Base-by-base conservation (phyloP, 2,797 vertebrate genomes). In the Tangara arthus region DNA sequence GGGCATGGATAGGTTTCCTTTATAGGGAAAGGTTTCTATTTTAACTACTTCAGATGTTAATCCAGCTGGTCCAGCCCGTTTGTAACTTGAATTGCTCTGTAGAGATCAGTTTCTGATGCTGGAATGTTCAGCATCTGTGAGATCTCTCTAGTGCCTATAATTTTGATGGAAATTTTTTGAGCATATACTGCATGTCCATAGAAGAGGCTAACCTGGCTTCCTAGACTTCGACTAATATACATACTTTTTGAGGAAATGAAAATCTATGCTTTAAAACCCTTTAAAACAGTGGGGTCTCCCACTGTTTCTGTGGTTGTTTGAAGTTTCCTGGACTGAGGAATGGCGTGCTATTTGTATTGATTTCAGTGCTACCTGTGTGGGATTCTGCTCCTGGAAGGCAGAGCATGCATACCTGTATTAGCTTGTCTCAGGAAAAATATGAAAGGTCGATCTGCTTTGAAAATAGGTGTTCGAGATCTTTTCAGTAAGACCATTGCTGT, bases 381-480 rank as follows among this genome's bases (percentile, higher is more conserved):
- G 13, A 35, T 78, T 89, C 49, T 57, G 46, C 34, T 80, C 1
- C 39, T 42, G 83, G 46, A 56, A 34, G 6, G 5, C 19, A 41
- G 50, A 65, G 21, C 19, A 2, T 15, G 11, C 37, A 0, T 98
- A 99, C 99, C 99, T 98, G 98, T 98, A 85, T 95, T 97, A n/a
- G 97, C 85, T 80, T 99, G 98, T 95, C 98, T 97, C 81, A 99
- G 97, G 44, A 99, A 97, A 94, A 99, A 99, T 35, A 98, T 92
- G 97, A 99, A 99, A 18, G 99, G 98, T 32, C 98, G 97, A 82
- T 99, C 98, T 20, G 98, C 99, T 97, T 99, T 99, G 94, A 99
- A 99, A 88, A 99, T 94, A 3, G 98, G 98, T 28, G 98, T 98
- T n/a, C 98, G 97, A 52, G 99, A 99, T 94, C 99, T 97, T 97